A percentile compares a stretch with the other conserved stretches of the same genome.
Evolutionary conservation across 2,888 invertebrate species (phyloP).

Genomic region (Folsomia manolachei): DNA sequence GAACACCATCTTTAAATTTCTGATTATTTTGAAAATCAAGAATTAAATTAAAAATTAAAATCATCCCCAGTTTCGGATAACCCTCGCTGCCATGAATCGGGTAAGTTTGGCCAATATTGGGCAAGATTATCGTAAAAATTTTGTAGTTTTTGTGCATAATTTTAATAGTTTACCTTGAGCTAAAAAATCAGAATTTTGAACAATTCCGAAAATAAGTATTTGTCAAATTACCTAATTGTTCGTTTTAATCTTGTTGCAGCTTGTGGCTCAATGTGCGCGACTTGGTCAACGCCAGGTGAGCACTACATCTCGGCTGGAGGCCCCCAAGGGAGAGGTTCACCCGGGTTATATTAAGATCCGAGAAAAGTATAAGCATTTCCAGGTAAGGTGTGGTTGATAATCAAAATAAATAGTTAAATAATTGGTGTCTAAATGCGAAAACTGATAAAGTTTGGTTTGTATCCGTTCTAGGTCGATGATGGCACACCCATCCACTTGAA

Average conservation of each 20-base stretch:
- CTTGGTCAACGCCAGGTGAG: neutral
- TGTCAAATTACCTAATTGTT: too few relatives aligned
- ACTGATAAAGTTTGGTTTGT: neutral
- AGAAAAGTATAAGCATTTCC: slow-evolving; percentile 31
- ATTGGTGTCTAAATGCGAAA: neutral
- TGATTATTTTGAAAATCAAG: too few relatives aligned
- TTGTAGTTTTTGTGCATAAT: too few relatives aligned
- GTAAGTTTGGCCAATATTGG: too few relatives aligned
- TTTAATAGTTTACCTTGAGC: too few relatives aligned
- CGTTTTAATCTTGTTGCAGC: slow-evolving; percentile 10
- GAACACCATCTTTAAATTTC: too few relatives aligned
- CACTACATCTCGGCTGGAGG: neutral
- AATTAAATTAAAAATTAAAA: too few relatives aligned
- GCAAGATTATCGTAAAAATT: too few relatives aligned
- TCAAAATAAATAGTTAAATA: neutral
- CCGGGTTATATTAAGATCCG: slow-evolving; percentile 29
- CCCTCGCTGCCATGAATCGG: too few relatives aligned
- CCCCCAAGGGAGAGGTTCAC: slow-evolving; percentile 21
- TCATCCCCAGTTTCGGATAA: too few relatives aligned
- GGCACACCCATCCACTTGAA: slow-evolving; percentile 41
- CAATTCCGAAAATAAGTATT: too few relatives aligned
- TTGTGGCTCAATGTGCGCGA: slow-evolving; percentile 5
- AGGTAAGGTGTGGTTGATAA: slow-evolving; percentile 36
- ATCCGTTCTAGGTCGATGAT: slow-evolving; percentile 28
- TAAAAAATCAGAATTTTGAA: too few relatives aligned